Conservation (phyloP, 92 coral and sea anemone genomes). For the Ricordea florida region DNA sequence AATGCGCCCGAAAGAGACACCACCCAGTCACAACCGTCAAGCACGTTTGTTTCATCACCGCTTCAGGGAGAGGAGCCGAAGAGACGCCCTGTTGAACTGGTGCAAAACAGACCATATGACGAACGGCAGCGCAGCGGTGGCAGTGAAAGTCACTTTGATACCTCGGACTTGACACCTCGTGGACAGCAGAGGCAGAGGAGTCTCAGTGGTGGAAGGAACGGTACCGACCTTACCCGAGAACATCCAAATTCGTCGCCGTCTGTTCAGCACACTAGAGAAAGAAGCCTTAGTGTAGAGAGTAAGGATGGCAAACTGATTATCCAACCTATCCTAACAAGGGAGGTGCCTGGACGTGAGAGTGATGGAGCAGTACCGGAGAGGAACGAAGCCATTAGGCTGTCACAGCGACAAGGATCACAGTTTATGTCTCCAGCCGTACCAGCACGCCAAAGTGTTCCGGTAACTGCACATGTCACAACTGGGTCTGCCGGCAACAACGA, state of each 20-base stretch:
- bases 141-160: background rate
- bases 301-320: background rate
- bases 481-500: constrained; percentile 12
- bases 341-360: constrained; percentile 8
- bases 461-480: constrained; percentile 26
- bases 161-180: background rate
- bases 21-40: background rate
- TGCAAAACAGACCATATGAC: background rate
- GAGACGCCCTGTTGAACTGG: background rate
- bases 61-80: background rate
- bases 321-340: background rate
- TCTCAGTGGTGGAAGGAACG: constrained; percentile 7
- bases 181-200: constrained; percentile 11
- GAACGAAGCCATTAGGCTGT: constrained; percentile 13
- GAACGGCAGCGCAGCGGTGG: background rate
- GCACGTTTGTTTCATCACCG: background rate
- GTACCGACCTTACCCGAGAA: background rate
- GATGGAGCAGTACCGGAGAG: background rate
- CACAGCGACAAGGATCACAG: background rate
- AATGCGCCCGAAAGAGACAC: background rate
- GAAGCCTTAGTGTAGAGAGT: background rate
- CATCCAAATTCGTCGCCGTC: too few relatives aligned
- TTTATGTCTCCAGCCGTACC: constrained; percentile 13
- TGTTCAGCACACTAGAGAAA: constrained; percentile 17
- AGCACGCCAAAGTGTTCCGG: constrained; percentile 18